These are phyloP conservation scores for Ramphastos sulfuratus DNA, from an alignment of 2,113 vertebrate genomes.

Conservation along the genomic window DNA sequence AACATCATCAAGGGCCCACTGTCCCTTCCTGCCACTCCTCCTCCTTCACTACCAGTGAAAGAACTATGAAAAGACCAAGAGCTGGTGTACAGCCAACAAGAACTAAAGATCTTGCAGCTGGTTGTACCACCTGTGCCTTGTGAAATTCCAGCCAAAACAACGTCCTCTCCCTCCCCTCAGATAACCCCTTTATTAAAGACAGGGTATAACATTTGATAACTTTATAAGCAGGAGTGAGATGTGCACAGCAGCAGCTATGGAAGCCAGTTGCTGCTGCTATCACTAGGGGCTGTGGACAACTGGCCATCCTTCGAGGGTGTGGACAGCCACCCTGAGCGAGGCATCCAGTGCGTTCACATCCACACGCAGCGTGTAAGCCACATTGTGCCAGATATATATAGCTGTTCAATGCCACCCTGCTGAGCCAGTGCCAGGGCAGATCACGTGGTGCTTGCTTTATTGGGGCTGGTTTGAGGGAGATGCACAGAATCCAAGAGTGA, in stretches of 20 bases:
- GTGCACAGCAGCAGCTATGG: background rate
- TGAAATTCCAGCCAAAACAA: slow-evolving; percentile 85
- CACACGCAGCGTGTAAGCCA: background rate
- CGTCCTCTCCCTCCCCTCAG: slow-evolving; percentile 76
- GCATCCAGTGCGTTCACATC: background rate
- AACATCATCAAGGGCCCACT: slow-evolving; percentile 78
- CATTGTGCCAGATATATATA: slow-evolving; percentile 69
- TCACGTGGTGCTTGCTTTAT: slow-evolving; percentile 53
- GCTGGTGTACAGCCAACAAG: slow-evolving; percentile 82
- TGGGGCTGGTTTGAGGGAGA: slow-evolving; percentile 60
- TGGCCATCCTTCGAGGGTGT: background rate
- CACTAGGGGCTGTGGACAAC: background rate
- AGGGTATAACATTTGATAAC: slow-evolving; percentile 69
- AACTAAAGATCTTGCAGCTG: slow-evolving; percentile 86
- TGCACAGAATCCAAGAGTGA: slow-evolving; percentile 55
- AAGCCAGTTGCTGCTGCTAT: background rate
- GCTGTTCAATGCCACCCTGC: slow-evolving; percentile 58
- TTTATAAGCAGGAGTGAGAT: slow-evolving; percentile 19
- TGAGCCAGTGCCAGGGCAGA: slow-evolving; percentile 60
- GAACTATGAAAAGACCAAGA: slow-evolving; percentile 83
- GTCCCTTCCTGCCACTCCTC: slow-evolving; percentile 82
- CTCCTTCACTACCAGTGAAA: slow-evolving; percentile 75
- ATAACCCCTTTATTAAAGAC: slow-evolving; percentile 65
- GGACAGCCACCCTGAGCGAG: background rate
- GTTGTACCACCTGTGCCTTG: slow-evolving; percentile 85